Conservation (phyloP, 2,888 invertebrate species). For the Hoplodrina blanda region DNA sequence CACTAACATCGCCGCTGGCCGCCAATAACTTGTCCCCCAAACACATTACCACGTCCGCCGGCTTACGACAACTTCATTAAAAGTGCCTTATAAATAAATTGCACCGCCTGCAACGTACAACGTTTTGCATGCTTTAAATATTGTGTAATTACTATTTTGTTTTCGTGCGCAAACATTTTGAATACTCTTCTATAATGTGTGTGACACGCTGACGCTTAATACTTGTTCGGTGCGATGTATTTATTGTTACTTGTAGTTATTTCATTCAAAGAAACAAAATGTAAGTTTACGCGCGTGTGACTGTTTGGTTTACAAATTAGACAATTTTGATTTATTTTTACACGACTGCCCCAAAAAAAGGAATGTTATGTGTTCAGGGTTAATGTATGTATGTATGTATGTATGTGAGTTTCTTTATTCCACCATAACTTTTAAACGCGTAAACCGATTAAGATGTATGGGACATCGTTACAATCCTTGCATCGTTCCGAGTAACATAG, state of each 20-base stretch:
- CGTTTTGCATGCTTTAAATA: conserved; percentile 58
- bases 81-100: conserved; percentile 69
- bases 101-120: conserved; percentile 43
- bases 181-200: conserved; percentile 5
- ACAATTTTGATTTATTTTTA: too few species aligned
- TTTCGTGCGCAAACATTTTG: conserved; percentile 35
- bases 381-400: too few species aligned
- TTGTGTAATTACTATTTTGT: conserved; percentile 51
- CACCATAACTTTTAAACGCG: too few species aligned
- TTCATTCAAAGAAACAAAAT: conserved; percentile 46
- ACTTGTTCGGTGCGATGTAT: conserved; percentile 8
- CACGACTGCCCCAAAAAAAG: too few species aligned
- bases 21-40: conserved; percentile 37
- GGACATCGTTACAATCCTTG: too few species aligned
- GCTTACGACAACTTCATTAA: conserved; percentile 73
- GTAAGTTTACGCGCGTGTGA: conserved; percentile 31
- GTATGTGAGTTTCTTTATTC: too few species aligned
- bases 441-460: too few species aligned
- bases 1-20: conserved; percentile 30
- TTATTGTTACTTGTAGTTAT: conserved; percentile 4
- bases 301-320: conserved; percentile 16
- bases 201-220: conserved; percentile 33
- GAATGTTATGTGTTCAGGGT: too few species aligned
- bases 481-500: too few species aligned
- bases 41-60: conserved; percentile 38